Base-by-base conservation (phyloP, 2,797 vertebrate genomes). In the Tapera naevia region DNA sequence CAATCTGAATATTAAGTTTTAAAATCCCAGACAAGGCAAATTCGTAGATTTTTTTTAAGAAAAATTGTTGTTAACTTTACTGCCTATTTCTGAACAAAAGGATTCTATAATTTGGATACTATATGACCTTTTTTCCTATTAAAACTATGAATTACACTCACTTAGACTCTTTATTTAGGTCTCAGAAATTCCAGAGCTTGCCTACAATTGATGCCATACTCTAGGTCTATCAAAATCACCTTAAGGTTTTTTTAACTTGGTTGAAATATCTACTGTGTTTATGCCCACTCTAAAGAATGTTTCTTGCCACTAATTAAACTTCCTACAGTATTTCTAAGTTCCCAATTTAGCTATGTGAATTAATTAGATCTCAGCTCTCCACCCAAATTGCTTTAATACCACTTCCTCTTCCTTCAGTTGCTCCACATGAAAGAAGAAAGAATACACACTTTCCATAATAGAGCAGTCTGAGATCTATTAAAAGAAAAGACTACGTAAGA, bases 311-410 rank as follows among this genome's bases (percentile, higher is more conserved):
- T 94, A 95, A 95, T 97, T 91, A 86, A 91, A 88, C 76, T 89
- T 90, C 86, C 83, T 76, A 94, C 78, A 94, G 51, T 85, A 94
- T 88, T 91, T 88, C 25, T 88, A 81, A 86, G 76, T 90, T 91
- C 69, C 91, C 84, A 93, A 92, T 91, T 95, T 94, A 92, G 92
- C 85, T 79, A 78, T 21, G 72, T 66, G 95, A 83, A 93, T 95
- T 89, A 95, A 95, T 95, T 93, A 92, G 65, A 91, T 56, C 72
- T 61, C 69, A 92, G 60, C 25, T 86, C 56, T 86, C 84, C 56
- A 91, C 87, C 80, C 66, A 91, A 80, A 92, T 92, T 83, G 89
- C 66, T 91, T 81, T 81, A 95, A 86, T 61, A 86, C 54, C 87
- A 95, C 75, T 95, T 95, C 93, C 93, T 94, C 58, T 89, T 51